Percentiles rank a stretch among this genome's conserved stretches.
Evolutionary conservation across 2,113 vertebrate species (phyloP).

Genomic region (Nesoenas mayeri): DNA sequence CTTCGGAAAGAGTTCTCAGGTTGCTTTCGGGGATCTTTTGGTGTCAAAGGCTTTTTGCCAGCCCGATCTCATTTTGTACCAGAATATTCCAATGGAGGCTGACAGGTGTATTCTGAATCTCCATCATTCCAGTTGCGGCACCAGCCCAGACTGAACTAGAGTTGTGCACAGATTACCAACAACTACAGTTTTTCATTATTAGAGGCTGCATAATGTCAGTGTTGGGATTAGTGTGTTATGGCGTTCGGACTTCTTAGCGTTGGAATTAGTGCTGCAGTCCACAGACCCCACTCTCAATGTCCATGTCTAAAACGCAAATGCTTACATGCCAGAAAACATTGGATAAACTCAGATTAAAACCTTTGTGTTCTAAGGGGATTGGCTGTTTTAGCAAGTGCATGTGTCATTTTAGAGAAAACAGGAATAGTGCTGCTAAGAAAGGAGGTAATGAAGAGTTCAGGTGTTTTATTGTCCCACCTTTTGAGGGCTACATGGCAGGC

Average conservation of each 20-base stretch:
- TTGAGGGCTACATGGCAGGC: background rate
- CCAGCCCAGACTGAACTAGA: background rate
- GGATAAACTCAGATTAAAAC: background rate
- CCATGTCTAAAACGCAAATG: background rate
- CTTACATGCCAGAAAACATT: background rate
- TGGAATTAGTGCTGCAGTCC: background rate
- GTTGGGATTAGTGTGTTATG: accelerated
- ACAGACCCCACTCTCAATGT: background rate
- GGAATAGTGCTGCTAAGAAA: background rate
- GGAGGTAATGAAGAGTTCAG: background rate
- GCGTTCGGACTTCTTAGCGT: background rate
- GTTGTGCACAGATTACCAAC: accelerated
- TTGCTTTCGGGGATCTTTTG: background rate
- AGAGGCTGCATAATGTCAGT: background rate
- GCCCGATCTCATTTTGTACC: background rate
- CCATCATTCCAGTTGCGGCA: background rate
- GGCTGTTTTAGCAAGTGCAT: background rate
- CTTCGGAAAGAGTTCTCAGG: background rate
- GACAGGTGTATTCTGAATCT: background rate
- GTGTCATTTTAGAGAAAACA: background rate
- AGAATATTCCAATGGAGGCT: background rate
- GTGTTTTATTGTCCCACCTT: background rate
- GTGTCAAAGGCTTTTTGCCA: background rate
- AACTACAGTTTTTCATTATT: accelerated
- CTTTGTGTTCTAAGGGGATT: background rate